Base-by-base conservation (phyloP, 2,888 invertebrate genomes). In the Hypena proboscidalis region DNA sequence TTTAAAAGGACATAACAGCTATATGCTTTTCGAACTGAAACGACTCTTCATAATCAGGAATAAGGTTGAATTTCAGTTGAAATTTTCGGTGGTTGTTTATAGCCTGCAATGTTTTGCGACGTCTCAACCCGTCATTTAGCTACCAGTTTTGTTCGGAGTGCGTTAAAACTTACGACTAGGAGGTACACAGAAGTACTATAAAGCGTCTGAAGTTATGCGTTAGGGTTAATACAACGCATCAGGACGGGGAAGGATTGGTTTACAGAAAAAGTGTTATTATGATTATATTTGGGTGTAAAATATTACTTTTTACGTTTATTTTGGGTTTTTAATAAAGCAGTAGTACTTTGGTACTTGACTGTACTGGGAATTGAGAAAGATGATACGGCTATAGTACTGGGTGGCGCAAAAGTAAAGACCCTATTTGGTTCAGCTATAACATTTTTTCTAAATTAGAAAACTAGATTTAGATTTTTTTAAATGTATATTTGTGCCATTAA, bases 61-160 rank as follows among this genome's bases (percentile, higher is more conserved):
- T 53, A 63, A 57, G 56, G 62, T 53, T 37, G 51, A 39, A 45
- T 54, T 49, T 57, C 30, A 32, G 30, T 51, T 60, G 25, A 43
- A 43, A 46, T 50, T 17, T 43, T 41, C 22, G 40, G 21, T 42
- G 39, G 54, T 67, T 58, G 60, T 71, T 70, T 73, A 70, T 74
- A 59, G 67, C 56, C 56, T 68, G 62, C 65, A 54, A 72, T 71
- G 70, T 74, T 72, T 69, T 66, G 73, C 68, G 66, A 70, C 58
- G 41, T 64, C 50, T 59, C 65, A 57, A 67, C 65, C 59, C 65
- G 70, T 75, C 73, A 72, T 71, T 75, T 70, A 61, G 75, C 75
- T 76, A 68, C 78, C 72, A 74, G 74, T 74, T 73, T 63, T 63
- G 67, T 63, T 56, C 42, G 48, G 57, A 69, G 70, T 70, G 68